Base-by-base conservation (phyloP, 2,888 invertebrate species). In the Archips crataeganus region DNA sequence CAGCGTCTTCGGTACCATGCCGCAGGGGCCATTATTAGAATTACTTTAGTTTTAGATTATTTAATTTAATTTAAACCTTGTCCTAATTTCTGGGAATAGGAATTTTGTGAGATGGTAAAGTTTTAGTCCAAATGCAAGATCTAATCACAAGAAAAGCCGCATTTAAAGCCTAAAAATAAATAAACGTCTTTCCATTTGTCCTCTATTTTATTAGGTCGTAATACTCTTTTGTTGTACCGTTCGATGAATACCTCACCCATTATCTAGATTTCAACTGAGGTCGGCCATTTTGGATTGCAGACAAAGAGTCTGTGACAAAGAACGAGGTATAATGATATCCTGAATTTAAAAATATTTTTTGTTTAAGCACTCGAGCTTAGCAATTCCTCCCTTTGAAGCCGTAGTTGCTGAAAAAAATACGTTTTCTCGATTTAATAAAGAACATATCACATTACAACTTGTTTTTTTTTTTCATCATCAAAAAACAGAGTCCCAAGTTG, bases 271-370 rank as follows among this genome's bases (percentile, higher is more conserved):
- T 57, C 3, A 57, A 32, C 32, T 11, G 57, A 32, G 11, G 57
- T 23, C 57, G 11, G 57, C 57, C 57, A 57, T 57, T 57, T 57
- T 57, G 57, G 1, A 57, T 54, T 54, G 5, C 32, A 57, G 59
- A 63, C 72, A 72, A 72, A 72, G 72, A 47, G 32, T 23, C 36
- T 39, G 49, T 39, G 32, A 49, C 72, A 73, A 68, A 73, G 71
- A 71, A 36, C 32, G 51, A 47, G 63, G 15, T 57, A 47, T 73
- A 73, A 73, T 39, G 72, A 73, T 68, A 49, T 73, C 72, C 72
- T 63, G 63, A 59, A 39, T 62, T 62, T 54, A 47, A 67, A 73
- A 60, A 34, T 47, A 63, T 63, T 72, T 72, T 57, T 71, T 68
- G 57, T 68, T 63, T 54, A 72, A 49, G 62, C 54, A n/a, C 23